Conservation (phyloP, 2,113 vertebrate species). For the Hylia prasina region DNA sequence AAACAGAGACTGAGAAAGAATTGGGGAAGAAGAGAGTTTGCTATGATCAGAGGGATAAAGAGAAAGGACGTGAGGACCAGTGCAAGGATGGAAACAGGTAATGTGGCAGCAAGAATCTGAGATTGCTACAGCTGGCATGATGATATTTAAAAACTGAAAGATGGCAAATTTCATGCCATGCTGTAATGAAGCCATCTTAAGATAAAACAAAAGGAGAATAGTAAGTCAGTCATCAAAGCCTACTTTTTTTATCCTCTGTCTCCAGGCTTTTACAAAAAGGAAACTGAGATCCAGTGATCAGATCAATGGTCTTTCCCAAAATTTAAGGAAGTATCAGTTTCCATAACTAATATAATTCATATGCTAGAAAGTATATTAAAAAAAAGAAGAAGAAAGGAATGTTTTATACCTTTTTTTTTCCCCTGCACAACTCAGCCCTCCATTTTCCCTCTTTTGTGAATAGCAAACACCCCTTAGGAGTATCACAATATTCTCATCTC, state of each 20-base stretch:
- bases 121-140: background rate
- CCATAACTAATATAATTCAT: background rate
- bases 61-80: accelerated
- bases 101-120: background rate
- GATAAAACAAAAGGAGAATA: background rate
- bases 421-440: background rate
- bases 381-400: background rate
- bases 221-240: background rate
- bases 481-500: background rate
- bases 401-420: background rate
- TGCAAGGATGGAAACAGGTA: background rate
- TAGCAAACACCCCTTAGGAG: background rate
- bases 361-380: background rate
- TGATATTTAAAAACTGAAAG: background rate
- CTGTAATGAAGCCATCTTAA: background rate
- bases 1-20: background rate
- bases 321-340: background rate
- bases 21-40: background rate
- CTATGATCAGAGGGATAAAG: background rate
- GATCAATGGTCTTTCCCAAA: background rate
- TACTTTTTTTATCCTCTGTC: background rate
- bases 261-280: background rate
- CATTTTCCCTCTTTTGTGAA: background rate
- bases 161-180: background rate
- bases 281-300: background rate